A percentile compares a stretch with the other conserved stretches of the same genome.
Evolutionary conservation across 1,140 invertebrate species (phyloP).

Genomic region (Teleogryllus occipitalis): DNA sequence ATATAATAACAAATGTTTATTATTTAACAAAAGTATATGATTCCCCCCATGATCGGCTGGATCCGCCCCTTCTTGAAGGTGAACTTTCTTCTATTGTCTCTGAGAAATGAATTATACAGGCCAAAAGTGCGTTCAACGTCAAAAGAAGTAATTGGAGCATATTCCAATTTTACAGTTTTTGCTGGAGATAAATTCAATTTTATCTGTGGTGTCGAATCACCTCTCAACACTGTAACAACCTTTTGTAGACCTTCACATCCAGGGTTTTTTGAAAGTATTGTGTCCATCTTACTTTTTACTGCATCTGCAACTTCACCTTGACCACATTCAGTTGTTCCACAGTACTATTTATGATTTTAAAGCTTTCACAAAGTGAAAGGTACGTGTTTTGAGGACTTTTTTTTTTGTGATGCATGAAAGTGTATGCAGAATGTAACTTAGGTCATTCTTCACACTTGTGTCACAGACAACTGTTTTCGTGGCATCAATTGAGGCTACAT

Average conservation of each 20-base stretch:
- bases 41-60: no score
- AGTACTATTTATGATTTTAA: no score
- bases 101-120: background rate
- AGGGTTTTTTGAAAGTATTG: background rate
- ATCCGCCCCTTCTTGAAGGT: no score
- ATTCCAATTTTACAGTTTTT: background rate
- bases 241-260: background rate
- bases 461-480: no score
- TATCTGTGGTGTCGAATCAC: background rate
- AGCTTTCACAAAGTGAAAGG: no score
- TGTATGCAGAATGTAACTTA: no score
- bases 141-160: background rate
- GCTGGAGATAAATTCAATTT: background rate
- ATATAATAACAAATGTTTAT: no score
- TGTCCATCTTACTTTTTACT: background rate
- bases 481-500: no score
- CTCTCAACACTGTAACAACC: background rate
- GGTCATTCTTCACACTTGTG: no score
- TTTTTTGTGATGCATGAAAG: no score
- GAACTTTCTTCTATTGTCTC: background rate
- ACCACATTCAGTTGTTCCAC: no score
- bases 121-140: background rate
- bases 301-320: background rate
- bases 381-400: background rate
- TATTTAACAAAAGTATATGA: no score